A percentile compares a stretch with the other conserved stretches of the same genome.
Evolutionary conservation across 2,797 vertebrate species (phyloP).

Genomic region (Pseudopleuronectes americanus): DNA sequence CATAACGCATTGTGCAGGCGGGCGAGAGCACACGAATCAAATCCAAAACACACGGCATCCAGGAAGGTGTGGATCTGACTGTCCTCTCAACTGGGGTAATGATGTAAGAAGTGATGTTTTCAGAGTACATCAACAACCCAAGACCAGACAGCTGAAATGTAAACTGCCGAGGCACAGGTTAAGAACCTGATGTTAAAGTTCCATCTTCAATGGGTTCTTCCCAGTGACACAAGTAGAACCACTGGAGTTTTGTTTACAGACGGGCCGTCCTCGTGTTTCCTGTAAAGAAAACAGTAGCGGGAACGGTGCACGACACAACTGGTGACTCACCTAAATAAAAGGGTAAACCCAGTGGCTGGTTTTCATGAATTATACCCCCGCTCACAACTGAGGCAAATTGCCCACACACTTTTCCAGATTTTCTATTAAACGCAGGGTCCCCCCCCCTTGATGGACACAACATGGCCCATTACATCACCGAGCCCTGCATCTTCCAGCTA

Average conservation of each 20-base stretch:
- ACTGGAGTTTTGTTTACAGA: not conserved
- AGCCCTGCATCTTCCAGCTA: slow-evolving; percentile 11
- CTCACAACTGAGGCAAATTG: slow-evolving; percentile 21
- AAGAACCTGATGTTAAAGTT: not conserved
- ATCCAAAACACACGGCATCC: slow-evolving; percentile 36
- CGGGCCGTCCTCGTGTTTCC: not conserved
- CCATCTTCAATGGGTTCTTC: too few relatives aligned
- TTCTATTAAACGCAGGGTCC: slow-evolving; percentile 1
- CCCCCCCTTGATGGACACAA: not conserved
- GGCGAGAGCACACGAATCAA: slow-evolving; percentile 35
- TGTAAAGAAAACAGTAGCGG: slow-evolving; percentile 26
- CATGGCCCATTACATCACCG: slow-evolving; percentile 5
- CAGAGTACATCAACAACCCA: slow-evolving; percentile 13
- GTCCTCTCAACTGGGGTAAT: slow-evolving; percentile 35
- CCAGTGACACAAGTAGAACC: not conserved
- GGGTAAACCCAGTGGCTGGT: slow-evolving; percentile 24
- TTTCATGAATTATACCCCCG: slow-evolving; percentile 25
- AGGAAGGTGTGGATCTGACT: slow-evolving; percentile 24
- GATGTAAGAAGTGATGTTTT: slow-evolving; percentile 44
- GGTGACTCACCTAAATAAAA: slow-evolving; percentile 46
- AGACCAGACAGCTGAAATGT: slow-evolving; percentile 14
- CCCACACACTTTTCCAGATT: slow-evolving; percentile 21
- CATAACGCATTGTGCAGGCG: slow-evolving; percentile 31
- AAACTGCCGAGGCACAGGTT: not conserved
- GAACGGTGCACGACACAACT: slow-evolving; percentile 15